A percentile compares a stretch with the other conserved stretches of the same genome.
Conservation (phyloP, 2,113 vertebrate species). For the Rhipidura dahli region DNA sequence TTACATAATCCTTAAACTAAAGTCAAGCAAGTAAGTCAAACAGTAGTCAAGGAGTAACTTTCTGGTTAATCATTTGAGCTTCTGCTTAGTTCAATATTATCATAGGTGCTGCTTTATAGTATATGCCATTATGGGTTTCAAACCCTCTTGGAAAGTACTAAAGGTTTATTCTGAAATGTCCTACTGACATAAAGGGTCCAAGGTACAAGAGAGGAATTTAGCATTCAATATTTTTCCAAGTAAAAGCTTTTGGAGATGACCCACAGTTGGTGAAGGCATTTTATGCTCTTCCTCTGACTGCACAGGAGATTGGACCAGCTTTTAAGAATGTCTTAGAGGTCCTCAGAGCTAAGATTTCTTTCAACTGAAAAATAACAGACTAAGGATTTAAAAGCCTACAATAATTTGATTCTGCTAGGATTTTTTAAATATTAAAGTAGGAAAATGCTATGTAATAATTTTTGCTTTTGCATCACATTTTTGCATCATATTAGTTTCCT, state of each 20-base stretch:
- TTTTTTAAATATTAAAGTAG: not conserved
- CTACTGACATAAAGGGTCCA: not conserved
- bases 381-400: not conserved
- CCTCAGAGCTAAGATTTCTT: not conserved
- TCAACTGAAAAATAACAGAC: not conserved
- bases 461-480: not conserved
- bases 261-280: not conserved
- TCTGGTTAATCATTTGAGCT: not conserved
- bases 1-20: not conserved
- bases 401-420: not conserved
- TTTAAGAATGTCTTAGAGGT: not conserved
- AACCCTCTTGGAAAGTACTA: not conserved
- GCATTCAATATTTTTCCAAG: not conserved
- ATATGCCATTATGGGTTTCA: not conserved
- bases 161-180: not conserved
- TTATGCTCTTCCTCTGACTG: not conserved
- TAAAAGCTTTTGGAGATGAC: not conserved
- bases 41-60: not conserved
- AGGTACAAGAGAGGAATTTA: not conserved
- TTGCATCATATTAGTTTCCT: not conserved
- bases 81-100: not conserved
- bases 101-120: not conserved
- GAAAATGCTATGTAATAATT: not conserved
- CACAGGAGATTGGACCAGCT: not conserved
- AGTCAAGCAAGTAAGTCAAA: not conserved